phyloP scores from a whole-genome alignment of 1,140 invertebrate species.

The Penaeus indicus region DNA sequence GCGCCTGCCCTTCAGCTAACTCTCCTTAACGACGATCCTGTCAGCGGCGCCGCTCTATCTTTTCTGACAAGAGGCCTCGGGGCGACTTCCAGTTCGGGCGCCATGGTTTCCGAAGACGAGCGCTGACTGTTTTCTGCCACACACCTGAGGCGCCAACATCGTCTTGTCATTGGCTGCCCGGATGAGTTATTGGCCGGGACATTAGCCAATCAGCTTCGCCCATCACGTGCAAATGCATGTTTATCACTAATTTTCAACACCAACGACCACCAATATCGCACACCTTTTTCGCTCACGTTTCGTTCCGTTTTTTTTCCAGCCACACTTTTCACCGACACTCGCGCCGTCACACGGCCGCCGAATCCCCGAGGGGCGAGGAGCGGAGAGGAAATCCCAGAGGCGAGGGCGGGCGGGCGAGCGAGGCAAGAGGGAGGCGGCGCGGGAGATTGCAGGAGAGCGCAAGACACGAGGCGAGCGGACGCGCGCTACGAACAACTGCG shows the following conservation, averaged over 20 bases:
- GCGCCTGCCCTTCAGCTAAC: not conserved
- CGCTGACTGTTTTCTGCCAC: constrained; percentile 29
- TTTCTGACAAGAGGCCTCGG: no score
- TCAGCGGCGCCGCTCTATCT: no score
- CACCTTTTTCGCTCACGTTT: not conserved
- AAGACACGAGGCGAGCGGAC: constrained; percentile 15
- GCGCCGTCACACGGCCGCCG: no score
- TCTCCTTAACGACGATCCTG: not conserved
- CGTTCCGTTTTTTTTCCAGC: no score
- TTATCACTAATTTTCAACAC: constrained; percentile 38
- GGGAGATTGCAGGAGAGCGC: not conserved
- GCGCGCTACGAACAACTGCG: constrained; percentile 37
- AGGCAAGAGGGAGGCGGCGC: no score
- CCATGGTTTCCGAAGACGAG: not conserved
- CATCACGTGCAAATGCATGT: constrained; percentile 34
- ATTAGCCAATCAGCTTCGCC: constrained; percentile 40
- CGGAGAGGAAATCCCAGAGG: no score
- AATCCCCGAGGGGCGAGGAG: no score
- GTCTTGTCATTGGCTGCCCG: constrained; percentile 38
- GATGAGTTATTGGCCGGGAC: constrained; percentile 34
- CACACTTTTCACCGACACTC: no score
- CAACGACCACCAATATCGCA: not conserved
- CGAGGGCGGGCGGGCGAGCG: no score
- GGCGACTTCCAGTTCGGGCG: constrained; percentile 12
- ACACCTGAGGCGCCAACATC: constrained; percentile 3